Evolutionary conservation across 1,140 invertebrate genomes (phyloP), one percentile per base, ranked within the genome.

Genomic region (Nautilus pompilius): DNA sequence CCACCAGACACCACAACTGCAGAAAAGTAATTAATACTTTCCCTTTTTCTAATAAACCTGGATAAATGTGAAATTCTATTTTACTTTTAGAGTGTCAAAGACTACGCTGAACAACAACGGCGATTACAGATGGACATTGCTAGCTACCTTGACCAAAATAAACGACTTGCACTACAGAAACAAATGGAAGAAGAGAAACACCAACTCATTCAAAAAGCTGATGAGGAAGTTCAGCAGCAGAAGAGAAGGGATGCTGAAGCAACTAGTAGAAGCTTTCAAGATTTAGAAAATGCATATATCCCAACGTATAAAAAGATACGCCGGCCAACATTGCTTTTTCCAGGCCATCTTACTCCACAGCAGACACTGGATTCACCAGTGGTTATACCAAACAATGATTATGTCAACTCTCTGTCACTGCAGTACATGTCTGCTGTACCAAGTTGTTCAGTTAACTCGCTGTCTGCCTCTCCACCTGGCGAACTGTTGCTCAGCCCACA

Each of bases 61-160:
- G n/a, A n/a, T n/a, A n/a, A n/a, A n/a, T n/a, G n/a, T n/a, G n/a
- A n/a, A n/a, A n/a, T n/a, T n/a, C n/a, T n/a, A n/a, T 51, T 56
- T 32, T 41, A 54, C 33, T 65, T 70, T n/a, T 66, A 82, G 81
- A 74, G 76, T 28, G 72, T 83, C 58, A 83, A 82, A 62, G 81
- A 83, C 63, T 83, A 80, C 71, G 78, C 74, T 34, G 77, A 80
- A n/a, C 80, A 82, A 48, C 81, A 83, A 64, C 72, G 65, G 45
- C 68, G 76, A 33, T 67, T 82, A 30, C 72, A 76, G 28, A 64
- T 74, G 26, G 80, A 82, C 45, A 80, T 82, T 20, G 57, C 59
- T 46, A 64, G 46, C 4, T 77, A 69, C 33, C 60, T 77, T 24
- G 72, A 79, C 20, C 69, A 75, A 56, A 82, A 82, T 57, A 56